These are phyloP conservation scores for Dendrocincla tyrannina DNA, from an alignment of 2,797 vertebrate species.

Conservation along the genomic window DNA sequence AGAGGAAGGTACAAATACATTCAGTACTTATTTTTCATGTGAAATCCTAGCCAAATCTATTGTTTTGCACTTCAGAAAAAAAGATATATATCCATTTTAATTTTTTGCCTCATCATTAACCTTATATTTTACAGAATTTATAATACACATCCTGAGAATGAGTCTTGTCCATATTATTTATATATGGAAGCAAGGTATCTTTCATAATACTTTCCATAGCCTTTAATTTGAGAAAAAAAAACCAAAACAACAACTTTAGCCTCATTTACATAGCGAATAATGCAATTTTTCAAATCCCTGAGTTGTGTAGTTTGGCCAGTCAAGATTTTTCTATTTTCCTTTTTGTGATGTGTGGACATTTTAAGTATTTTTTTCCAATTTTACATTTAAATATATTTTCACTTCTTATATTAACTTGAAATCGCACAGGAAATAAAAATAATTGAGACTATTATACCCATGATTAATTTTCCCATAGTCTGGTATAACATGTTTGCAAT, in stretches of 20 bases:
- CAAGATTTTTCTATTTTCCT: background rate
- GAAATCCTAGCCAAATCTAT: background rate
- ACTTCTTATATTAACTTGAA: background rate
- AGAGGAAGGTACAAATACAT: background rate
- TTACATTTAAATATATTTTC: background rate
- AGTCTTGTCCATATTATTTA: background rate
- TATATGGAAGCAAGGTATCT: background rate
- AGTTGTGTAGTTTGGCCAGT: background rate
- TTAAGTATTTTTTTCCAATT: background rate
- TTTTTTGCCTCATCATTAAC: background rate
- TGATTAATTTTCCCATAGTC: background rate
- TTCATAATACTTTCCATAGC: background rate
- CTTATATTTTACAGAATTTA: background rate
- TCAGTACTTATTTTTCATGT: background rate
- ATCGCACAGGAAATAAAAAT: background rate
- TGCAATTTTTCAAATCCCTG: background rate
- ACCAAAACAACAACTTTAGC: background rate
- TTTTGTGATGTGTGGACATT: background rate
- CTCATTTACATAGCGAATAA: background rate
- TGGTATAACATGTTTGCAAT: background rate
- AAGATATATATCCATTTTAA: background rate
- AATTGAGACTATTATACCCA: background rate
- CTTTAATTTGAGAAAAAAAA: background rate
- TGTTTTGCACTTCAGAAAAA: background rate
- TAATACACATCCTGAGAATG: background rate